Percentiles rank a stretch among this genome's conserved stretches.
Conservation (phyloP, 2,113 vertebrate genomes). For the Hemiscyllium ocellatum region DNA sequence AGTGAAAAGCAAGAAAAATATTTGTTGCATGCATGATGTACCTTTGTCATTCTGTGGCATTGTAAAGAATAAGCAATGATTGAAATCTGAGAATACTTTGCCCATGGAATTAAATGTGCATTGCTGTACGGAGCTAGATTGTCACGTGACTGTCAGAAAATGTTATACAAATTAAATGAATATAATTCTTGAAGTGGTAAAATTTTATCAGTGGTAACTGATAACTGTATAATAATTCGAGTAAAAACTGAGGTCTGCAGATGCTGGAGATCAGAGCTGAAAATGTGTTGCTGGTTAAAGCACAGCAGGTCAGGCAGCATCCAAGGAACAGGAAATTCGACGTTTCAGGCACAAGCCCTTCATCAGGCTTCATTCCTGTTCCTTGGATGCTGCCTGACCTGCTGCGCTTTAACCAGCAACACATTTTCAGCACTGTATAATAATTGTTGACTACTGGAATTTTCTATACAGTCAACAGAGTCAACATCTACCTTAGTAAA, state of each 20-base stretch:
- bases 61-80: neutral
- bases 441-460: neutral
- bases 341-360: too few species aligned
- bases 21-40: neutral
- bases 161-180: neutral
- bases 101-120: neutral
- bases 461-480: neutral
- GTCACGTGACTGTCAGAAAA: neutral
- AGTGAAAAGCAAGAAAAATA: neutral
- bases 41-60: neutral
- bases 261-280: too few species aligned
- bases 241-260: too few species aligned
- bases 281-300: too few species aligned
- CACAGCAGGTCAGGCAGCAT: too few species aligned
- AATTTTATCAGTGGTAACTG: neutral
- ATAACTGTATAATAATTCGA: neutral
- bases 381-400: too few species aligned
- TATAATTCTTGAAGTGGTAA: neutral
- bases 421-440: too few species aligned
- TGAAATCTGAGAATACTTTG: neutral
- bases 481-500: neutral
- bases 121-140: neutral
- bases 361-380: too few species aligned
- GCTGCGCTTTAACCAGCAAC: too few species aligned
- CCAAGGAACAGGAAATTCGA: too few species aligned